Conservation (phyloP, 1,140 invertebrate genomes). For the Mizuhopecten yessoensis region DNA sequence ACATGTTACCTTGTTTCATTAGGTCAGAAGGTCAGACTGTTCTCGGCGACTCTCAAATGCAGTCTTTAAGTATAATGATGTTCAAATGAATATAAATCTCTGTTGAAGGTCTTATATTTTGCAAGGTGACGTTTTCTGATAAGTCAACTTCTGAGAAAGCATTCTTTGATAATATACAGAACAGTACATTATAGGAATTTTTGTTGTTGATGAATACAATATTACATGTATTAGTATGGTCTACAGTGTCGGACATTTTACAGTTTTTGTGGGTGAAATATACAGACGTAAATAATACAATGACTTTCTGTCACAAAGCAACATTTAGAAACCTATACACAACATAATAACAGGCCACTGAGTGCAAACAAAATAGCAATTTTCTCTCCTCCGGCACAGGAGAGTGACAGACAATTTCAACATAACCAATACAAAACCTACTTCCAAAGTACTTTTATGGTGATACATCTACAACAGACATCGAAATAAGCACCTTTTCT, state of each 20-base stretch:
- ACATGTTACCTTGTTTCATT: too few relatives aligned
- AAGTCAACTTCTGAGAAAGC: too few relatives aligned
- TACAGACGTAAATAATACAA: not conserved
- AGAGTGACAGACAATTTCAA: conserved; percentile 2
- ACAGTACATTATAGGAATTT: not conserved
- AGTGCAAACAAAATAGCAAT: not conserved
- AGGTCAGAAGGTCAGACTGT: too few relatives aligned
- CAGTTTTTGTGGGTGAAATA: not conserved
- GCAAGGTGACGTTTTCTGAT: too few relatives aligned
- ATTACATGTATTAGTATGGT: not conserved
- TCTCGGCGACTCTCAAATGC: too few relatives aligned
- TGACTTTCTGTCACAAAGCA: not conserved
- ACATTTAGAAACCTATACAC: not conserved
- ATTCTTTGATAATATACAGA: too few relatives aligned
- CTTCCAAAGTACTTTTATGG: not conserved
- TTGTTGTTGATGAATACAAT: not conserved
- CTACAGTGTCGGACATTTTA: not conserved
- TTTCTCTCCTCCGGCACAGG: not conserved
- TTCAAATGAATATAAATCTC: too few relatives aligned
- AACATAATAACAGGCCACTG: not conserved
- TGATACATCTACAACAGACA: not conserved
- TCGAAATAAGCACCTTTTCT: conserved; percentile 3
- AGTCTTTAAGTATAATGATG: too few relatives aligned
- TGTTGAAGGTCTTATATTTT: too few relatives aligned
- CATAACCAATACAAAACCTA: not conserved